A percentile compares a stretch with the other conserved stretches of the same genome.
phyloP scores from a whole-genome alignment of 2,113 vertebrate species.

The Semicossyphus pulcher region DNA sequence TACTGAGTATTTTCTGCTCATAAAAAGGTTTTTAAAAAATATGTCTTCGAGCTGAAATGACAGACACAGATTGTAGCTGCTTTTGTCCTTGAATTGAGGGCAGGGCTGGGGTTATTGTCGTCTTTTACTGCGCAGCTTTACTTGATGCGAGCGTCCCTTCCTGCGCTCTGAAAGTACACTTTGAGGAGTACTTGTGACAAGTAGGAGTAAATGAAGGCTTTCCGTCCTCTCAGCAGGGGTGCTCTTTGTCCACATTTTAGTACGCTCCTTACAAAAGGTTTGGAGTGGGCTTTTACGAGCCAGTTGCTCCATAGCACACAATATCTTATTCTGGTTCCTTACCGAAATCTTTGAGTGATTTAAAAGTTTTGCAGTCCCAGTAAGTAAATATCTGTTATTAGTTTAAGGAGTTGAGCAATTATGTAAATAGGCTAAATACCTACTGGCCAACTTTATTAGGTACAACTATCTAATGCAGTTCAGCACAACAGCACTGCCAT shows the following conservation, averaged over 20 bases:
- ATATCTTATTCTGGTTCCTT: no score
- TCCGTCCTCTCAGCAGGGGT: neutral
- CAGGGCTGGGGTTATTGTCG: neutral
- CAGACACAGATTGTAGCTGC: neutral
- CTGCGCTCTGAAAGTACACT: neutral
- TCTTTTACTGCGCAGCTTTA: neutral
- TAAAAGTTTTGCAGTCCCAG: no score
- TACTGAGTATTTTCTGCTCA: neutral
- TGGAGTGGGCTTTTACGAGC: neutral
- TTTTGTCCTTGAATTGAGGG: neutral
- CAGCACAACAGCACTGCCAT: no score
- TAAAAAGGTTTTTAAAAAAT: constrained; percentile 1
- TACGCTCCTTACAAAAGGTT: neutral
- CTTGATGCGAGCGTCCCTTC: neutral
- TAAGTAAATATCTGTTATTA: no score
- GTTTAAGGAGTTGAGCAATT: no score
- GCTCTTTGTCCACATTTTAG: neutral
- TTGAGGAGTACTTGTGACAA: neutral
- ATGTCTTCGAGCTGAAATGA: neutral
- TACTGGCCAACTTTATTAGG: no score
- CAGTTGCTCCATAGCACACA: no score
- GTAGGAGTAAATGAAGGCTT: neutral
- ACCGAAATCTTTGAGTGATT: no score
- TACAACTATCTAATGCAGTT: no score
- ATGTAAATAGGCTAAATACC: no score